Evolutionary conservation across 2,888 invertebrate species (phyloP), one percentile per base, ranked within the genome.

Genomic region (Prenolepis imparis): DNA sequence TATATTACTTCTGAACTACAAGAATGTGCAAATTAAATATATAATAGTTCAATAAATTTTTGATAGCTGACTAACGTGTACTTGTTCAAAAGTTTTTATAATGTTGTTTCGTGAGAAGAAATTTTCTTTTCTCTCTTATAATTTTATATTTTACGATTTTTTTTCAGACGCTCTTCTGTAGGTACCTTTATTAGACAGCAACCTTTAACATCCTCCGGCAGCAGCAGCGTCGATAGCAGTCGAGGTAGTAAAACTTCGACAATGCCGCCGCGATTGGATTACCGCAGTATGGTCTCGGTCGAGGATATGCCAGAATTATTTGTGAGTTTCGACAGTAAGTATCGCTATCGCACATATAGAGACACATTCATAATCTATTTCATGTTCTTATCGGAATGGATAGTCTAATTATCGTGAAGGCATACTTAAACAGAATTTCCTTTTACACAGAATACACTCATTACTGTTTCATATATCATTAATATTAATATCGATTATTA

Each of bases 291-390:
- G 98, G 98, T 98, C 86, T 98, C 98, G 32, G 97, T 98, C 88
- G 98, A 98, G 92, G 99, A 99, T 94, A 98, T 98, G 97, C 98
- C 99, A 5, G 98, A 98, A 95, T 96, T 99, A 90, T 99, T 99
- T 96, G 98, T 98, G 90, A 98, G 98, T 72, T 98, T 99, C 94
- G 98, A 99, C 95, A 98, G 98, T 98, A 95, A 97, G 98, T 97
- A 92, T 89, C 84, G 5, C 6, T 21, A n/a, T 11, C 28, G 9
- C 9, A 44, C 52, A 52, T n/a, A 52, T 6, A 61, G 80, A 70
- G 24, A 55, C 28, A 4, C 64, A 57, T 74, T 32, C 36, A 55
- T 86, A 72, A 82, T 59, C 28, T 84, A 87, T 75, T 84, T 82
- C 87, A 64, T 78, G 66, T 59, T 36, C 9, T 32, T 32, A 67